Conservation (phyloP, 2,797 vertebrate genomes). For the Chiroxiphia lanceolata region DNA sequence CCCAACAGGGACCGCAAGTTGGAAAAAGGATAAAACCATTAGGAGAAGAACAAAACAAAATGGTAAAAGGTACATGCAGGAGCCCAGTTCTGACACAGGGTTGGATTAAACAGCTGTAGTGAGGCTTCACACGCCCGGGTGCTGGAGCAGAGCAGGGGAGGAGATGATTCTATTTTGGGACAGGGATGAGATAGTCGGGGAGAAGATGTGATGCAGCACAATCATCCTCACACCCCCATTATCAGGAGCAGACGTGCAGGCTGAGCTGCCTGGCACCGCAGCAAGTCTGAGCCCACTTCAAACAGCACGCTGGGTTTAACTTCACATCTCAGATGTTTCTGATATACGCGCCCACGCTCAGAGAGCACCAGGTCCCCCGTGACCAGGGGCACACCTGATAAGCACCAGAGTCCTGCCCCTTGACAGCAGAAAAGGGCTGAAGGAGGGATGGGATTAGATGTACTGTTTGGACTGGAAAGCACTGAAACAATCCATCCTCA, state of each 20-base stretch:
- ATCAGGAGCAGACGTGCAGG: background rate
- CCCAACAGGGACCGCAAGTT: background rate
- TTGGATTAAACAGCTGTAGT: background rate
- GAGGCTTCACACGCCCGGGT: rapidly evolving
- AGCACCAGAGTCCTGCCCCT: background rate
- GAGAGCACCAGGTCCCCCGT: background rate
- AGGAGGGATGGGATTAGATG: background rate
- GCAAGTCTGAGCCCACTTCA: background rate
- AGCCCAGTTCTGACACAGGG: background rate
- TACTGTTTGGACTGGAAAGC: background rate
- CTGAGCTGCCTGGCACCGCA: background rate
- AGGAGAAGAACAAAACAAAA: background rate
- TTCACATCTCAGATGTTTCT: background rate
- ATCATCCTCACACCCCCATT: background rate
- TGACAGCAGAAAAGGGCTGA: background rate
- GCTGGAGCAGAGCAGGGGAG: background rate
- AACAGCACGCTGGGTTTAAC: background rate
- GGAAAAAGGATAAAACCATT: background rate
- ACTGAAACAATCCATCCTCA: background rate
- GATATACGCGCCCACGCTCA: background rate
- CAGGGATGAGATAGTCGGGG: background rate
- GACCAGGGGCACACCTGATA: background rate
- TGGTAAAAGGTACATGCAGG: background rate
- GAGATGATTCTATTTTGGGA: background rate
- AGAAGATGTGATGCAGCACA: background rate